Evolutionary conservation across 2,888 invertebrate species (phyloP).

Genomic region (Scaptomyza caliginosa): DNA sequence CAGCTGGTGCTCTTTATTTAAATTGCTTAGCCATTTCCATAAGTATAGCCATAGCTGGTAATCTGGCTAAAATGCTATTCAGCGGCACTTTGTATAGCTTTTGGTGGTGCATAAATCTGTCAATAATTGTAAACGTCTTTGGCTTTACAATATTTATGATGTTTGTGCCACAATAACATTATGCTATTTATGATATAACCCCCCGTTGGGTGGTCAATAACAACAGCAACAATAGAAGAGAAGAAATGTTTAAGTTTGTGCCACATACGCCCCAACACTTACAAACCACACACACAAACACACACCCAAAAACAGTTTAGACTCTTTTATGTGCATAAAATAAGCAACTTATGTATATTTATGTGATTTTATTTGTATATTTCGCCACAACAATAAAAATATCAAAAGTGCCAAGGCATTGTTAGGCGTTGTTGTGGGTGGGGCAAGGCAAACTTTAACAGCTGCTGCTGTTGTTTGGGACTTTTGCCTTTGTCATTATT

Average conservation of each 20-base stretch:
- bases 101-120: slow-evolving; percentile 69
- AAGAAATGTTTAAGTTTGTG: slow-evolving; percentile 34
- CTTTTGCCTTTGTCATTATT: slow-evolving; percentile 63
- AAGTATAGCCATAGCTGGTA: slow-evolving; percentile 21
- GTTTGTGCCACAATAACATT: slow-evolving; percentile 48
- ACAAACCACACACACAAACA: background rate
- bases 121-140: slow-evolving; percentile 68
- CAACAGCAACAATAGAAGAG: background rate
- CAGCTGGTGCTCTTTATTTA: slow-evolving; percentile 9
- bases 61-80: slow-evolving; percentile 22
- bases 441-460: slow-evolving; percentile 34
- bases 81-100: slow-evolving; percentile 47
- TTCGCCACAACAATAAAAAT: slow-evolving; percentile 73
- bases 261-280: slow-evolving; percentile 30
- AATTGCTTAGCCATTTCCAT: slow-evolving; percentile 29
- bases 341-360: slow-evolving; percentile 72
- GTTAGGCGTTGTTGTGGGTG: background rate
- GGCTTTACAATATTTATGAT: slow-evolving; percentile 63
- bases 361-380: slow-evolving; percentile 73
- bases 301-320: slow-evolving; percentile 1
- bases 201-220: slow-evolving; percentile 11
- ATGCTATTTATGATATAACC: slow-evolving; percentile 60
- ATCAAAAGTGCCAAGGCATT: slow-evolving; percentile 54
- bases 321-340: slow-evolving; percentile 37
- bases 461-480: slow-evolving; percentile 46